phyloP scores from a whole-genome alignment of 2,797 vertebrate species.

The Leptoclinus maculatus region DNA sequence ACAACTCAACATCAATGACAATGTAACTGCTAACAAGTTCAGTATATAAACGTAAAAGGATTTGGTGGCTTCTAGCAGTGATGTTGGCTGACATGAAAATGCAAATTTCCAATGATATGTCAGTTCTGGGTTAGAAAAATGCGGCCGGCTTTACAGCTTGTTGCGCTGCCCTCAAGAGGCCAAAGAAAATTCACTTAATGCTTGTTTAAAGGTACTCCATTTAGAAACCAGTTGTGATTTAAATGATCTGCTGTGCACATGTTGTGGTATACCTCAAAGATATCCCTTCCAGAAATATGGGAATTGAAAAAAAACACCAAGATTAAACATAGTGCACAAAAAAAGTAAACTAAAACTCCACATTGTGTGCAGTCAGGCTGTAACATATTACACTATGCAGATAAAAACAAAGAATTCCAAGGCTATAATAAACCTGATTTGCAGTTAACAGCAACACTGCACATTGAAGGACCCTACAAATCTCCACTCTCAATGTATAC shows the following conservation, averaged over 20 bases:
- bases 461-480: conserved; percentile 16
- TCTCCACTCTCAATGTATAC: conserved; percentile 14
- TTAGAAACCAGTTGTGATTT: not conserved
- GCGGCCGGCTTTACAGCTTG: not conserved
- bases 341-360: not conserved
- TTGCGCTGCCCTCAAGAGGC: not conserved
- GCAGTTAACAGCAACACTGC: conserved; percentile 1
- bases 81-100: too few relatives aligned
- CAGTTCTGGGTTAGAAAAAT: not conserved
- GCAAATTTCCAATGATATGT: not conserved
- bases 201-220: not conserved
- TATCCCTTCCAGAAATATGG: not conserved
- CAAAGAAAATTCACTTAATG: not conserved
- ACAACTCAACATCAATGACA: not conserved
- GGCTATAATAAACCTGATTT: not conserved
- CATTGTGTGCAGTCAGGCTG: not conserved
- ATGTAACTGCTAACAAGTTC: not conserved
- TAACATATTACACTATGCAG: not conserved
- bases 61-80: too few relatives aligned
- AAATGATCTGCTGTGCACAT: not conserved
- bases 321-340: not conserved
- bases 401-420: not conserved
- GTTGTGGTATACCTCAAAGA: not conserved
- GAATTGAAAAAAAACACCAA: not conserved
- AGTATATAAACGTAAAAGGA: not conserved